A percentile compares a stretch with the other conserved stretches of the same genome.
These are phyloP conservation scores for Malacoctenus gilli DNA, from an alignment of 2,797 vertebrate genomes.

Conservation along the genomic window DNA sequence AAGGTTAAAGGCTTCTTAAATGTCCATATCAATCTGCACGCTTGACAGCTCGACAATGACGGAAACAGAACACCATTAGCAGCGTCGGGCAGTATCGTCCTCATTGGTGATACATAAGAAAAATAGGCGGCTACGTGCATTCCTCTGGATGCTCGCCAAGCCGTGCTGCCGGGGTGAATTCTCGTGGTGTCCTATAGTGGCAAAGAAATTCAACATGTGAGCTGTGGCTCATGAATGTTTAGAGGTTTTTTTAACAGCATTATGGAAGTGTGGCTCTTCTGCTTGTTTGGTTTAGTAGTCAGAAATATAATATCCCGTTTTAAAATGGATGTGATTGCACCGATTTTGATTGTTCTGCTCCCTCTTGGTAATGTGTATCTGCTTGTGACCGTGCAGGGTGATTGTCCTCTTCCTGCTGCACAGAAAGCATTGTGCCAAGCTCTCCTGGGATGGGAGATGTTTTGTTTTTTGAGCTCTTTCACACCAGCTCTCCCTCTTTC, in stretches of 20 bases:
- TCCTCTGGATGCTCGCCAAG: slow-evolving; percentile 51
- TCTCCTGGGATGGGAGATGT: slow-evolving; percentile 66
- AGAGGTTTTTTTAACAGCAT: slow-evolving; percentile 5
- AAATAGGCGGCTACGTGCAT: slow-evolving; percentile 67
- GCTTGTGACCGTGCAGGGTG: slow-evolving; percentile 55
- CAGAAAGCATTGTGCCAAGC: slow-evolving; percentile 60
- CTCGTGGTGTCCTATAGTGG: slow-evolving; percentile 1
- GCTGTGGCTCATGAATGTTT: neutral
- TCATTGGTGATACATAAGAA: slow-evolving; percentile 73
- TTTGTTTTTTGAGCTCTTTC: slow-evolving; percentile 77
- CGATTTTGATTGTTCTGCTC: slow-evolving; percentile 58
- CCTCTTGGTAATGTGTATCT: slow-evolving; percentile 56
- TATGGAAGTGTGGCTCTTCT: neutral
- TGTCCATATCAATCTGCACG: slow-evolving; percentile 81
- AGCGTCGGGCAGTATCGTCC: slow-evolving; percentile 52
- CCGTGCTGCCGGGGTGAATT: neutral
- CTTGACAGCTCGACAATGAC: slow-evolving; percentile 80
- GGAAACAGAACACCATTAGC: slow-evolving; percentile 75
- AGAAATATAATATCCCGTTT: slow-evolving; percentile 58
- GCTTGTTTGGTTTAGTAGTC: slow-evolving; percentile 13
- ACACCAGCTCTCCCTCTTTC: slow-evolving; percentile 63
- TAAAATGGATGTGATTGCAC: slow-evolving; percentile 60
- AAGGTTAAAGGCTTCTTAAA: slow-evolving; percentile 79
- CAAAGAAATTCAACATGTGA: slow-evolving; percentile 7
- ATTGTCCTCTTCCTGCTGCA: slow-evolving; percentile 73